These are phyloP conservation scores for Nyctibius grandis DNA, from an alignment of 2,797 vertebrate species.

Conservation along the genomic window DNA sequence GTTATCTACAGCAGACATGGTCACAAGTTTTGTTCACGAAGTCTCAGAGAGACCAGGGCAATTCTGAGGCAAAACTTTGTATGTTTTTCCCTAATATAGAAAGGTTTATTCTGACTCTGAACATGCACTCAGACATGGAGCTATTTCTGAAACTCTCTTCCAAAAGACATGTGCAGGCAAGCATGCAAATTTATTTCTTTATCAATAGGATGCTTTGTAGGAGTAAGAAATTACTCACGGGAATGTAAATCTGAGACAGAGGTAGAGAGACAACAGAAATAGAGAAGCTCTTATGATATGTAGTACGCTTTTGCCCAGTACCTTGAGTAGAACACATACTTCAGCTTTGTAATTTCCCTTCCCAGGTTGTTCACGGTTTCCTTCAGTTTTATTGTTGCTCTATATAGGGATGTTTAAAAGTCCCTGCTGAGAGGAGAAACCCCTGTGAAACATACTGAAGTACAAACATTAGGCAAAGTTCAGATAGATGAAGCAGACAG, in stretches of 20 bases:
- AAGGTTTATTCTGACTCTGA: not conserved
- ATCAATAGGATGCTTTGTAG: not conserved
- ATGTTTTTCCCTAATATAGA: not conserved
- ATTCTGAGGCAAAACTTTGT: too few relatives aligned
- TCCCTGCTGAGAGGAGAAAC: not conserved
- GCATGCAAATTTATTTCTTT: not conserved
- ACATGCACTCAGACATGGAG: not conserved
- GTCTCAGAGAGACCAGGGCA: not conserved
- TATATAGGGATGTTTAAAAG: not conserved
- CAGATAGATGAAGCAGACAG: not conserved
- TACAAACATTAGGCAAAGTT: not conserved
- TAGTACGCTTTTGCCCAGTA: accelerated
- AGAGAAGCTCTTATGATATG: not conserved
- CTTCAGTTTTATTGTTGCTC: not conserved
- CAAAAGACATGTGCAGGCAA: not conserved
- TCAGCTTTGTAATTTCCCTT: not conserved
- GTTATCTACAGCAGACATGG: too few relatives aligned
- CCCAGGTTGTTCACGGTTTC: not conserved
- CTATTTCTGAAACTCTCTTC: not conserved
- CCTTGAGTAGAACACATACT: not conserved
- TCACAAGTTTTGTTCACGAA: not conserved
- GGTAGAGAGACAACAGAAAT: not conserved
- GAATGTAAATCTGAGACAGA: not conserved
- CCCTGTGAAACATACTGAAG: not conserved
- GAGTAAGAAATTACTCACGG: not conserved